phyloP scores from a whole-genome alignment of 2,113 vertebrate genomes.

The Mus spicilegus region DNA sequence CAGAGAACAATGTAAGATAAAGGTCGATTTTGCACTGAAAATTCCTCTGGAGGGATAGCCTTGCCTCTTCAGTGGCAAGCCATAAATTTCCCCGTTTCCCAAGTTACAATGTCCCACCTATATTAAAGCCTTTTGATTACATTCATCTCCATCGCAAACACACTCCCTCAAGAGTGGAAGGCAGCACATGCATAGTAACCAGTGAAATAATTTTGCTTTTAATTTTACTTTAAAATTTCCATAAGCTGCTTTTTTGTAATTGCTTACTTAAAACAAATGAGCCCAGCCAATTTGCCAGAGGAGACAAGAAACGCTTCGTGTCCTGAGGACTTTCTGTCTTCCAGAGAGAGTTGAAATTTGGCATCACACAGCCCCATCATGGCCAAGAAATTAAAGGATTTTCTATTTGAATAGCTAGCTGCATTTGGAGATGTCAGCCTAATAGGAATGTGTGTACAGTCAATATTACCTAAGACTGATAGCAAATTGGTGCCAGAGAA shows the following conservation, averaged over 20 bases:
- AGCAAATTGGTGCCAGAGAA: constrained; percentile 60
- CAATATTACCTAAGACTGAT: constrained; percentile 42
- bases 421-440: constrained; percentile 58
- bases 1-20: constrained; percentile 15
- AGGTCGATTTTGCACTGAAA: not conserved
- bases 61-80: not conserved
- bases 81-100: not conserved
- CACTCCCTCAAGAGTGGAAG: not conserved
- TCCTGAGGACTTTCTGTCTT: constrained; percentile 74
- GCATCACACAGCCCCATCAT: not conserved
- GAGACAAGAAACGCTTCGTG: constrained; percentile 64
- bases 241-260: constrained; percentile 65
- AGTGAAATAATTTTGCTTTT: constrained; percentile 61
- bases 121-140: not conserved
- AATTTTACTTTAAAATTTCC: constrained; percentile 77
- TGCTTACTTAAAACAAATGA: constrained; percentile 69
- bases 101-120: not conserved
- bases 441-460: constrained; percentile 54
- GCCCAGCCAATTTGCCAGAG: constrained; percentile 59
- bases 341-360: constrained; percentile 73
- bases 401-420: constrained; percentile 74
- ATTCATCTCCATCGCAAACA: not conserved
- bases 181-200: constrained; percentile 15
- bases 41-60: not conserved
- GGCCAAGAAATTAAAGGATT: constrained; percentile 78